phyloP scores from a whole-genome alignment of 2,113 vertebrate species.

The Vombatus ursinus region DNA sequence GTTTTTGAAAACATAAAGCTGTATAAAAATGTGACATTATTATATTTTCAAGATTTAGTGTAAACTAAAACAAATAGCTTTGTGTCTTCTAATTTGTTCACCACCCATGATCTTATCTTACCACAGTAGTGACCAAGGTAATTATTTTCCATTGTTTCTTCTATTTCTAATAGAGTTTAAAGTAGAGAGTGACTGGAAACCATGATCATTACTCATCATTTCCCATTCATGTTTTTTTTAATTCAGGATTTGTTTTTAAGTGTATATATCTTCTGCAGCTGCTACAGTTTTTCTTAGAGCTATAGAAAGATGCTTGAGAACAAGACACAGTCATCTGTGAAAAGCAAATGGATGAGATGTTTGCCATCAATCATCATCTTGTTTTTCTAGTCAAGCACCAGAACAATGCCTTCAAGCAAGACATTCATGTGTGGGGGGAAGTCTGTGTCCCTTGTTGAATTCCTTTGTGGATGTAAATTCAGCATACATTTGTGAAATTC shows the following conservation, averaged over 20 bases:
- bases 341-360: neutral
- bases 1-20: neutral
- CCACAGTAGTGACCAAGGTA: neutral
- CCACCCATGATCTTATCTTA: neutral
- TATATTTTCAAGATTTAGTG: neutral
- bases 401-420: neutral
- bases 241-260: neutral
- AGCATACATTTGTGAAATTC: neutral
- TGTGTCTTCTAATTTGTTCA: neutral
- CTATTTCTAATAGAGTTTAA: neutral
- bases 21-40: neutral
- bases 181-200: neutral
- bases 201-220: neutral
- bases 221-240: neutral
- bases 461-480: neutral
- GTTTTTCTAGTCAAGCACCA: neutral
- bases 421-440: neutral
- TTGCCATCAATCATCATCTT: neutral
- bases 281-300: neutral
- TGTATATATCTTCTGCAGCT: neutral
- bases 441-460: neutral
- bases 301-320: neutral
- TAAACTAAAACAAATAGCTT: neutral
- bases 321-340: neutral
- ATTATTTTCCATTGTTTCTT: neutral